Base-by-base conservation (phyloP, 2,888 invertebrate species). In the Heliconius hortense region DNA sequence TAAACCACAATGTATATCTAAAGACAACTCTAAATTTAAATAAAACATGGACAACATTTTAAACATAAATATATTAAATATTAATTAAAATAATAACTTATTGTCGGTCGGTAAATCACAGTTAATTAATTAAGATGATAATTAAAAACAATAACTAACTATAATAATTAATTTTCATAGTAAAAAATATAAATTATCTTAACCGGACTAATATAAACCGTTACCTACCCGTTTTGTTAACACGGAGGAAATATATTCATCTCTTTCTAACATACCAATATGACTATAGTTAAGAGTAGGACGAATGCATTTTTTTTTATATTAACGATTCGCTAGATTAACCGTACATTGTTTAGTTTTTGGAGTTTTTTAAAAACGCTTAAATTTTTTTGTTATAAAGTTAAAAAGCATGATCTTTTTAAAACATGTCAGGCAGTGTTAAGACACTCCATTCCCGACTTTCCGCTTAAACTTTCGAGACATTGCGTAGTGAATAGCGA, bases 71-170 rank as follows among this genome's bases (percentile, higher is more conserved):
- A 63, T n/a, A 66, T 67, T 43, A 26, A 28, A 48, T 48, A 48
- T 48, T n/a, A 69, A 8, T 28, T 53, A 13, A 53, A 43, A 69
- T 31, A 2, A n/a, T 56, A 35, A 56, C 69, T 69, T 69, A 69
- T 69, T 69, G 56, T 69, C 69, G n/a, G 56, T 69, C 69, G 24
- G 53, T 31, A 69, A 69, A 69, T 56, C 69, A 56, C 69, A 69
- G 56, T 56, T 56, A 56, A n/a, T 13, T 53, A 48, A 31, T 24
- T 43, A 18, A 43, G 10, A 43, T 35, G 15, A 18, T 39, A 7
- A 7, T 39, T 60, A 5, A 15, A 39, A 64, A 31, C n/a, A 48
- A 48, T 48, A 48, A 48, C 43, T 43, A 43, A 15, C 8, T 48
- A 48, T 48, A 21, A 69, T 31, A 56, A 56, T 31, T n/a, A 7